Base-by-base conservation (phyloP, 2,888 invertebrate genomes). In the Leptopilina drosophilae region DNA sequence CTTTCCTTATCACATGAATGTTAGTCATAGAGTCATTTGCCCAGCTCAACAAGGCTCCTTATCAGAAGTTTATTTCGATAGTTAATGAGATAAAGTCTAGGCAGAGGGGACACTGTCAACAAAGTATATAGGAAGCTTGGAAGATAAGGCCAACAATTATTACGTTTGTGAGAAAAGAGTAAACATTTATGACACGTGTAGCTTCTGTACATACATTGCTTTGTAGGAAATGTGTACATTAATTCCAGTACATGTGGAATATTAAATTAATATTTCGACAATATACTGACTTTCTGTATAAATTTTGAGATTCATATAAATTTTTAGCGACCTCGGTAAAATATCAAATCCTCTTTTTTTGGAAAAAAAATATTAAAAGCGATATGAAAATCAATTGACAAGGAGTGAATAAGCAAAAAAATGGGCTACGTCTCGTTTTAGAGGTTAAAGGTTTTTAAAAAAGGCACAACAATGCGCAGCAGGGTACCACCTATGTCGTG, bases 391-490 rank as follows among this genome's bases (percentile, higher is more conserved):
- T 9, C 20, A 62, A 62, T 62, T 62, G 62, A 15, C 62, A 20
- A 62, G 20, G 62, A 20, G 20, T 77, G 78, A 26, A 46, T 69
- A 12, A 66, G 77, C 76, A 76, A 76, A 82, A 82, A 84, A 84
- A 78, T 82, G 82, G 84, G 81, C 81, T 77, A 82, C 82, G 81
- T 77, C 78, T 80, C 80, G 73, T 69, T 73, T 56, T 73, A 73
- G 73, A 73, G 56, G 81, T 82, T 81, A 42, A 8, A 76, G 81
- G 20, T 40, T 42, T 42, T 66, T 86, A 88, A 86, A 89, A 88
- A 88, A 87, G 86, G 88, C 87, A 85, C 87, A 90, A 91, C 91
- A 91, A 91, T 90, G 87, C 87, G 86, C 87, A 88, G 90, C 89
- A 87, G 90, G 90, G 84, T 81, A 87, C 84, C 87, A 87, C 87